These are phyloP conservation scores for Paramisgurnus dabryanus DNA, from an alignment of 2,113 vertebrate genomes.

Conservation along the genomic window DNA sequence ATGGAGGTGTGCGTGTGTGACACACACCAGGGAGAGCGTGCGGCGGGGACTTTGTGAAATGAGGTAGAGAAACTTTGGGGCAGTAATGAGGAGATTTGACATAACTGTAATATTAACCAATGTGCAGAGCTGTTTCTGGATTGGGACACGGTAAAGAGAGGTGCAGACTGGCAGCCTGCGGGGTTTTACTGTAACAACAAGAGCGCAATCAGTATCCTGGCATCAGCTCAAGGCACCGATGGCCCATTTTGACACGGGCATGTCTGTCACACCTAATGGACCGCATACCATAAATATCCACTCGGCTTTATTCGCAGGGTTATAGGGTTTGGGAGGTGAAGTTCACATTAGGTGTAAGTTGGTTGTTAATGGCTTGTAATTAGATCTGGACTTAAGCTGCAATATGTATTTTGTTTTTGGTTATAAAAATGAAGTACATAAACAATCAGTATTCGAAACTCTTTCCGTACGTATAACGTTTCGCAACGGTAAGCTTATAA, in stretches of 20 bases:
- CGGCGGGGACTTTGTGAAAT: slow-evolving; percentile 2
- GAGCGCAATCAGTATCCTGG: slow-evolving; percentile 36
- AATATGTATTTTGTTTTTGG: too few species aligned
- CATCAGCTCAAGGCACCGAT: slow-evolving; percentile 14
- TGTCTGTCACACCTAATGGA: slow-evolving; percentile 53
- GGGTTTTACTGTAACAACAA: slow-evolving; percentile 48
- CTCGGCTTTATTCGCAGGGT: slow-evolving; percentile 12
- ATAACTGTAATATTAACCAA: slow-evolving; percentile 53
- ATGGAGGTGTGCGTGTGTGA: slow-evolving; percentile 43
- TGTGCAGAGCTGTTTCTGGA: slow-evolving; percentile 43
- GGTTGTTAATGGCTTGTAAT: neutral
- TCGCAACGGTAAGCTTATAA: too few species aligned
- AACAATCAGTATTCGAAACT: too few species aligned
- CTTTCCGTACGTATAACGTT: too few species aligned
- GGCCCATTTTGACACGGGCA: slow-evolving; percentile 21
- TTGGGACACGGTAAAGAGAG: slow-evolving; percentile 36
- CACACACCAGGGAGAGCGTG: slow-evolving; percentile 23
- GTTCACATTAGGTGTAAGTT: neutral
- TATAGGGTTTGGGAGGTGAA: neutral
- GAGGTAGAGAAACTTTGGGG: slow-evolving; percentile 38
- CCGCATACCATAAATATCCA: slow-evolving; percentile 33
- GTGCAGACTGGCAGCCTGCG: slow-evolving; percentile 39
- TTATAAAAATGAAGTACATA: too few species aligned
- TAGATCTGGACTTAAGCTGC: neutral
- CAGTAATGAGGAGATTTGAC: slow-evolving; percentile 57